Conservation (phyloP, 2,888 invertebrate species). For the Eupithecia dodoneata region DNA sequence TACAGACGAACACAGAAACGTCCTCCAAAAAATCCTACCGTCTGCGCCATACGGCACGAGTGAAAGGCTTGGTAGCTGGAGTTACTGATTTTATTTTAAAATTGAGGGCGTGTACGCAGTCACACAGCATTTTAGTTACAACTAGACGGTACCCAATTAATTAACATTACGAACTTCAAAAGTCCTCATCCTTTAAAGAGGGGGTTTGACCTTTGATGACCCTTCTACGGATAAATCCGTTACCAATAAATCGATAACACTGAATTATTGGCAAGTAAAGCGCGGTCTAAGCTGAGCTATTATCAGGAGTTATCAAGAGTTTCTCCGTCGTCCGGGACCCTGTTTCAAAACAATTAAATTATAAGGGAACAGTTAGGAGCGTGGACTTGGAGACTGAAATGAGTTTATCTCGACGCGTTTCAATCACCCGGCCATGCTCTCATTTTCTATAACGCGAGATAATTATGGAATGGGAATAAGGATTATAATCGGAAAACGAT, state of each 20-base stretch:
- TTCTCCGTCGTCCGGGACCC: slow-evolving; percentile 18
- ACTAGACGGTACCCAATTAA: not conserved
- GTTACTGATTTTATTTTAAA: not conserved
- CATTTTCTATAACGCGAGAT: not conserved
- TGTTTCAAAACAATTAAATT: slow-evolving; percentile 33
- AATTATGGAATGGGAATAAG: not conserved
- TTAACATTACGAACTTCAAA: not conserved
- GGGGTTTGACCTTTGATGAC: slow-evolving; percentile 5
- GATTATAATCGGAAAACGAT: too few species aligned
- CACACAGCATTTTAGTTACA: not conserved
- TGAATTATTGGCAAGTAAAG: slow-evolving; percentile 28
- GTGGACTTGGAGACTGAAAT: not conserved
- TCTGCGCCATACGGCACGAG: not conserved
- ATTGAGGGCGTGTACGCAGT: not conserved
- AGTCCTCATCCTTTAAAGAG: not conserved
- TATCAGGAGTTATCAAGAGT: slow-evolving; percentile 38
- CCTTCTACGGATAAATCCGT: slow-evolving; percentile 11
- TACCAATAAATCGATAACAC: slow-evolving; percentile 28
- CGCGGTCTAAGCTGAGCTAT: slow-evolving; percentile 30
- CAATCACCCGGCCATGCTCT: not conserved
- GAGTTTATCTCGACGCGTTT: not conserved
- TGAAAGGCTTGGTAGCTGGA: not conserved
- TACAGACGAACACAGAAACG: too few species aligned
- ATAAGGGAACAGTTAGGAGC: slow-evolving; percentile 21
- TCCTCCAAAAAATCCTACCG: not conserved